phyloP scores from a whole-genome alignment of 2,797 vertebrate species.

The Cryptoprocta ferox region DNA sequence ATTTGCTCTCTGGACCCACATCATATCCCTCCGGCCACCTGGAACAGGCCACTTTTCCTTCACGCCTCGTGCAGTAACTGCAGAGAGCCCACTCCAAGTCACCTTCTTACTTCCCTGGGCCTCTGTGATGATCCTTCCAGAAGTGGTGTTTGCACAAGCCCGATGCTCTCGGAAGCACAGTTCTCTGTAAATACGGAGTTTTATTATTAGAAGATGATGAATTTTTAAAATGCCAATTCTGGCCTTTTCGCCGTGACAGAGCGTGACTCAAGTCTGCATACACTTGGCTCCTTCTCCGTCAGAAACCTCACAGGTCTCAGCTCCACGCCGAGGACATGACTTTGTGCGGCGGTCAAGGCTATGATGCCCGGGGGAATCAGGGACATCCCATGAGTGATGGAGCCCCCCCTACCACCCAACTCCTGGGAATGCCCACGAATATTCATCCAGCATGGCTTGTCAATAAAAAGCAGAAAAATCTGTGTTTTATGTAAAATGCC shows the following conservation, averaged over 20 bases:
- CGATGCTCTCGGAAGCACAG: background rate
- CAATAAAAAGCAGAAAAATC: background rate
- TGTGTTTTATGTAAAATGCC: background rate
- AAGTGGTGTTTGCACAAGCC: conserved; percentile 68
- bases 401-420: background rate
- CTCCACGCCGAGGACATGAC: background rate
- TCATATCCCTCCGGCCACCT: rapidly evolving
- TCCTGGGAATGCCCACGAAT: background rate
- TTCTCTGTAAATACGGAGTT: conserved; percentile 66
- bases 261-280: background rate
- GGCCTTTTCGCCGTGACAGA: conserved; percentile 23
- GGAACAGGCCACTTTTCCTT: background rate
- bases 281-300: background rate
- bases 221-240: conserved; percentile 75
- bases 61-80: background rate
- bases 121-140: conserved; percentile 3
- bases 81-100: background rate
- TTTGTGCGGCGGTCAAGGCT: background rate
- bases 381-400: background rate
- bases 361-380: background rate
- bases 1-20: background rate
- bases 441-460: rapidly evolving
- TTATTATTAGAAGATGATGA: conserved; percentile 74
- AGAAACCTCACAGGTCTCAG: background rate
- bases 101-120: background rate